A percentile compares a stretch with the other conserved stretches of the same genome.
Conservation (phyloP, 2,113 vertebrate species). For the Excalfactoria chinensis region DNA sequence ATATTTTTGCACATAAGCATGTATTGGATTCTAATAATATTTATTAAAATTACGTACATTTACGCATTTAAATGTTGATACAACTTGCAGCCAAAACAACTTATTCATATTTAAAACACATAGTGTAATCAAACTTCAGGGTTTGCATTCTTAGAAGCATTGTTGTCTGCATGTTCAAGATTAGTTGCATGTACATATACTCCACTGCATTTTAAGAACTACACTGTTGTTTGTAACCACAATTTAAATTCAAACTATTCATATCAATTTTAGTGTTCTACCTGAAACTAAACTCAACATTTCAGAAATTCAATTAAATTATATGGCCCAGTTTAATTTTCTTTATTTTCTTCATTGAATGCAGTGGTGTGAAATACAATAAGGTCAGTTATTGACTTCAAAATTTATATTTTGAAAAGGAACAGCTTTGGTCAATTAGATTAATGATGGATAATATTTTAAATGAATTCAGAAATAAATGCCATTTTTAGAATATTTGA, state of each 20-base stretch:
- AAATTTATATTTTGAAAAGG: not conserved
- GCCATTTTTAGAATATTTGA: conserved; percentile 68
- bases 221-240: not conserved
- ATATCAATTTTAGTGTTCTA: not conserved
- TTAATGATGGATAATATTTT: conserved; percentile 1
- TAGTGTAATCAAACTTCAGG: not conserved
- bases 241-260: not conserved
- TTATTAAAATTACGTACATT: not conserved
- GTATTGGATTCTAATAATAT: not conserved
- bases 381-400: not conserved
- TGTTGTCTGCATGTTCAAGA: not conserved
- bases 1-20: not conserved
- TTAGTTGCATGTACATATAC: not conserved
- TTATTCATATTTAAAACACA: not conserved
- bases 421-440: not conserved
- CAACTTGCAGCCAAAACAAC: not conserved
- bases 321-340: not conserved
- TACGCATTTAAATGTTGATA: not conserved
- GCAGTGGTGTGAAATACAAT: not conserved
- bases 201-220: not conserved
- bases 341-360: not conserved
- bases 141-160: not conserved
- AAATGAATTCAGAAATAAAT: conserved; percentile 30
- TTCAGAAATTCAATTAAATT: not conserved
- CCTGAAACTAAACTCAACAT: not conserved